Base-by-base conservation (phyloP, 2,888 invertebrate species). In the Leucoptera coffeella region DNA sequence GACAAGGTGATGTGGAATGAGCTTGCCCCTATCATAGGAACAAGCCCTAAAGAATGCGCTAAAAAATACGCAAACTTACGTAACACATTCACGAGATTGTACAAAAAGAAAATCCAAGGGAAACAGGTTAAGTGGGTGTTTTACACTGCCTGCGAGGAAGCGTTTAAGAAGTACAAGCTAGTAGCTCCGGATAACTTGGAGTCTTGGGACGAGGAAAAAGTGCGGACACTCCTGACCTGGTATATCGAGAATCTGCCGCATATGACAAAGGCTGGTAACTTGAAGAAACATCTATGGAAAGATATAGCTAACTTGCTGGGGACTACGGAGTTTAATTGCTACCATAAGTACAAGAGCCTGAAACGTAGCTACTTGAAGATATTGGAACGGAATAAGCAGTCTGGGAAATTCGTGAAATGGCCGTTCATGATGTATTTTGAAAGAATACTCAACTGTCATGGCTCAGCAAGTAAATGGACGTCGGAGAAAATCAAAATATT, bases 61-160 rank as follows among this genome's bases (percentile, higher is more conserved):
- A 60, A 49, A 27, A 67, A 65, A 35, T 62, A 57, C 33, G 54
- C 47, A 32, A 61, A 54, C 27, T 40, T 69, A 2, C 50, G 55
- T 27, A 45, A 61, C 33, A 65, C 64, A 9, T 69, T 57, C 30
- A 47, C 64, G 24, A 47, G 65, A 30, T 34, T 65, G n/a, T 32
- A 61, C n/a, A 67, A 55, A 33, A 65, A 64, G 37, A 61, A 54
- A 38, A 45, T 44, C 34, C 31, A 48, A 19, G 67, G 65, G 0
- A 60, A 60, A 36, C 55, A 61, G 22, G 48, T 61, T 12, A 67
- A 64, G 43, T 69, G 69, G 69, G 42, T 59, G 1, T 62, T 62
- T 33, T 69, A 46, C 30, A 47, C 39, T 19, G 46, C 48, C 12
- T 67, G 67, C 36, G 64, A 64, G 33, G 58, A 65, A 31, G 52